Conservation (phyloP, 92 coral and sea anemone species). For the Zoanthus solanderi region DNA sequence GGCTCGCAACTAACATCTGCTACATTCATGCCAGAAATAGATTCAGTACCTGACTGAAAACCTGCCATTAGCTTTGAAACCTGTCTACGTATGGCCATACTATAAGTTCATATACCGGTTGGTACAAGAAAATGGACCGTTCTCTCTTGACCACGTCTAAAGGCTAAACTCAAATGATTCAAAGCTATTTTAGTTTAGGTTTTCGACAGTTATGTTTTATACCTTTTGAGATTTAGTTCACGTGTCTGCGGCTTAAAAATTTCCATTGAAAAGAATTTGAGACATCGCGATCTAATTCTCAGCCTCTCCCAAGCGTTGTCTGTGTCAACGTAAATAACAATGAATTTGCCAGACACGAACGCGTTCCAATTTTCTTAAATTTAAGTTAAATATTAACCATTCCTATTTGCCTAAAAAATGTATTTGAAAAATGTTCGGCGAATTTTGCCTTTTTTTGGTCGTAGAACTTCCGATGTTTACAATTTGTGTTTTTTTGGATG, state of each 20-base stretch:
- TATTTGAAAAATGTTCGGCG: neutral
- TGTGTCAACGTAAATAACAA: neutral
- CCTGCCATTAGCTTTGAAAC: neutral
- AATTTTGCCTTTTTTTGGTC: neutral
- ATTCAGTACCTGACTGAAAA: neutral
- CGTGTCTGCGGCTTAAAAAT: too few relatives aligned
- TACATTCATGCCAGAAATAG: neutral
- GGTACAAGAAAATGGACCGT: neutral
- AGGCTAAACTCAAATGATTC: too few relatives aligned
- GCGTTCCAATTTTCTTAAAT: neutral
- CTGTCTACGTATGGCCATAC: neutral
- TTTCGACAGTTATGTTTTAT: too few relatives aligned
- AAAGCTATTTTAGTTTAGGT: too few relatives aligned
- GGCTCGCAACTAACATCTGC: neutral
- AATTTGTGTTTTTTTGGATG: neutral
- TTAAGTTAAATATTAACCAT: conserved; percentile 29
- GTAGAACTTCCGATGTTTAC: neutral
- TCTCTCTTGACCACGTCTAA: too few relatives aligned
- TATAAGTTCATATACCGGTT: neutral
- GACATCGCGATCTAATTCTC: too few relatives aligned
- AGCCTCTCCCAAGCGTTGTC: neutral
- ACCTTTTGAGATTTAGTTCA: too few relatives aligned
- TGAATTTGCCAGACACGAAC: neutral
- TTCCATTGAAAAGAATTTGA: too few relatives aligned
- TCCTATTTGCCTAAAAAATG: neutral